Evolutionary conservation across 2,113 vertebrate species (phyloP), one percentile per base, ranked within the genome.

Genomic region (Eudyptes chrysolophus): DNA sequence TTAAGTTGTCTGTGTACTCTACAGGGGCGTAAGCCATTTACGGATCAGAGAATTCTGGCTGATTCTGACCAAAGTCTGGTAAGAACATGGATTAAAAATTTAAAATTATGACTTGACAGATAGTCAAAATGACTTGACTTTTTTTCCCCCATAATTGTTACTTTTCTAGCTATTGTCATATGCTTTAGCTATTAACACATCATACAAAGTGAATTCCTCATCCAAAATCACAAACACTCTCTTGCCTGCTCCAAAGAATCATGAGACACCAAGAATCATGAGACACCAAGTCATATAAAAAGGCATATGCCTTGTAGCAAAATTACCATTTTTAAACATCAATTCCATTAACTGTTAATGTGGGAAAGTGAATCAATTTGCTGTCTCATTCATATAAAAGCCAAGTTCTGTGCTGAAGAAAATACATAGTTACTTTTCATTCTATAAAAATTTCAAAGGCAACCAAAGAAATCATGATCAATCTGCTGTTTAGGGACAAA

Each of bases 1-100:
- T 46, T 46, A 70, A 58, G 11, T 71, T 89, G 27, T 78, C 29
- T 72, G 2, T 55, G 20, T 51, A 29, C 13, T 58, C 8, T 66
- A 10, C 27, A 44, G 1, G 0, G 1, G 4, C 0, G 1, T 18
- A 68, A 76, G 10, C 3, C 19, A 68, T 75, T 61, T 86, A 60
- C 3, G 2, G 10, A 68, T 81, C n/a, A 60, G 60, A 71, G 6
- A 82, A 70, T 84, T 69, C 25, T 75, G 15, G 3, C 14, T 46
- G 19, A 48, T 52, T 84, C 60, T 81, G 44, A 68, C 32, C 29
- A n/a, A 84, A 87, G 25, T 51, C 14, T 71, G 2, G 5, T 60
- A 68, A 48, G 18, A 91, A 9, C 1, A 61, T 9, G 10, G 13
- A 57, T 44, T 52, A 66, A 92, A 55, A 58, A 21, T 30, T 51